Base-by-base conservation (phyloP, 1,140 invertebrate genomes). In the Macrobrachium nipponense region DNA sequence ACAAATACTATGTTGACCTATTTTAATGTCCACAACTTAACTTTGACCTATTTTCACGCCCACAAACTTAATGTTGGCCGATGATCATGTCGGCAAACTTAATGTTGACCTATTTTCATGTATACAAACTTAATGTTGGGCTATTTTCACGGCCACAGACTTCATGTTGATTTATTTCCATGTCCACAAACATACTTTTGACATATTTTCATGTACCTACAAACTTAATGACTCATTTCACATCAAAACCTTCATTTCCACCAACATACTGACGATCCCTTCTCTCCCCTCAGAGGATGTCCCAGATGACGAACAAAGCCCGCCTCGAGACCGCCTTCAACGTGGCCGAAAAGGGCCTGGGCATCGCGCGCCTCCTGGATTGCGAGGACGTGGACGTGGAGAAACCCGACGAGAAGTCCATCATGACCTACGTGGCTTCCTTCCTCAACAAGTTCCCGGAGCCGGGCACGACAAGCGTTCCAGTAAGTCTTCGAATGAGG, bases 341-440 rank as follows among this genome's bases (percentile, higher is more conserved):
- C 90, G 94, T 98, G 17, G 98, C 98, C 62, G 97, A 99, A 92
- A 93, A 92, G 75, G 95, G 99, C 90, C 92, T 99, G 20, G 97
- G 97, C 70, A 98, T 99, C 89, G 95, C 97, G n/a, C 93, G 95
- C 89, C 92, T 99, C 15, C 92, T 99, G 36, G 98, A 99, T 91
- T 95, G 98, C 51, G 97, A 98, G 93, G 98, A 99, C 92, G 97
- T 99, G 44, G 97, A 99, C 92, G 97, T 99, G 17, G 95, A 96
- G 18, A 96, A 96, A 90, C 98, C 98, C 12, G 98, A 99, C 92
- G 98, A 99, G 91, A 97, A 98, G 91, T 99, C 97, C 59, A 97
- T 99, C 88, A 99, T 99, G 97, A 99, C 98, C 51, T 99, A 99
- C 91, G 97, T 99, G 66, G 98, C 98, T 61, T 98, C 99, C 92